phyloP scores from a whole-genome alignment of 2,888 invertebrate genomes.

The Cyrtodaria siliqua region DNA sequence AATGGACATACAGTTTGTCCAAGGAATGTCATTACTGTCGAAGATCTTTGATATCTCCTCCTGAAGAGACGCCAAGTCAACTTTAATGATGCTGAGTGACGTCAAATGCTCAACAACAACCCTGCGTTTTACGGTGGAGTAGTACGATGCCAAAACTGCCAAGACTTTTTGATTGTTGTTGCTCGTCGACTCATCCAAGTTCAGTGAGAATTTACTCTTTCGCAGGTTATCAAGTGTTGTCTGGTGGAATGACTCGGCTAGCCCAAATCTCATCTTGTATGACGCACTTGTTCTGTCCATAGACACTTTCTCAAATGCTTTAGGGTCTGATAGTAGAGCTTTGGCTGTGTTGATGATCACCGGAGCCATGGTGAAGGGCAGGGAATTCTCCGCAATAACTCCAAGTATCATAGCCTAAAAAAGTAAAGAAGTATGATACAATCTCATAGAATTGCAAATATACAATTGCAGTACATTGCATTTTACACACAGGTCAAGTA shows the following conservation, averaged over 20 bases:
- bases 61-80: conserved; percentile 38
- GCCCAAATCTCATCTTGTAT: conserved; percentile 41
- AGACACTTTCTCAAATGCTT: conserved; percentile 20
- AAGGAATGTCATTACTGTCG: conserved; percentile 55
- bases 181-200: conserved; percentile 44
- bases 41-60: conserved; percentile 38
- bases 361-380: conserved; percentile 14
- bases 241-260: conserved; percentile 26
- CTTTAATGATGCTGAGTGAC: conserved; percentile 40
- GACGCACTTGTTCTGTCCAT: conserved; percentile 40
- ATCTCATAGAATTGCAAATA: too few species aligned
- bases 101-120: conserved; percentile 52
- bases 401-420: conserved; percentile 27
- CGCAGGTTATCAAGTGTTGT: conserved; percentile 11
- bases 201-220: conserved; percentile 28
- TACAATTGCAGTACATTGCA: too few species aligned
- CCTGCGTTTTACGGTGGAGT: neutral
- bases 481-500: too few species aligned
- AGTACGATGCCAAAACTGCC: too few species aligned
- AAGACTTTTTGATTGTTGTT: conserved; percentile 23
- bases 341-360: neutral
- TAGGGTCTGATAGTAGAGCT: neutral
- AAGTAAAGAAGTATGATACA: too few species aligned
- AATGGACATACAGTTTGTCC: conserved; percentile 61
- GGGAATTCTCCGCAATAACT: conserved; percentile 8